Percentiles rank a stretch among this genome's conserved stretches.
phyloP scores from a whole-genome alignment of 2,888 invertebrate genomes.

The Troglohyphantes excavatus region DNA sequence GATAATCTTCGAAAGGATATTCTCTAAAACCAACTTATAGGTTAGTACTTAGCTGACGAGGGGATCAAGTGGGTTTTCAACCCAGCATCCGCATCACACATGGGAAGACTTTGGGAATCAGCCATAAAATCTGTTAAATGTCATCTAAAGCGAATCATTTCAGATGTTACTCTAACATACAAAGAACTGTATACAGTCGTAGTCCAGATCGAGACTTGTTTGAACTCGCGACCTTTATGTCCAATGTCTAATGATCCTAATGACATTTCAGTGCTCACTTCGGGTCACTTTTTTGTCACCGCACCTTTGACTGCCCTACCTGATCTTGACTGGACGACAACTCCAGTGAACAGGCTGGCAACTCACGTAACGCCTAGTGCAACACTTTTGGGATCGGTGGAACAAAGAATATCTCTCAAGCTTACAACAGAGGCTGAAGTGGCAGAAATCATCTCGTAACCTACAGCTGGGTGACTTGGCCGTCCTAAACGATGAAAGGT shows the following conservation, averaged over 20 bases:
- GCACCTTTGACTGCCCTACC: neutral
- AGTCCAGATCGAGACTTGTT: too few species aligned
- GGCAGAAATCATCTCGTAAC: neutral
- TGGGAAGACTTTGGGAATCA: constrained; percentile 15
- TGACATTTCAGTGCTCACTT: neutral
- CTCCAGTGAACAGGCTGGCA: neutral
- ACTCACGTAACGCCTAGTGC: neutral
- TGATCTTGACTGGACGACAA: neutral
- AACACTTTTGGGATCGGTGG: constrained; percentile 8
- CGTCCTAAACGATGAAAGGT: neutral
- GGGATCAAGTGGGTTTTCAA: constrained; percentile 24
- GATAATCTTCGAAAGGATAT: neutral
- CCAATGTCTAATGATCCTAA: neutral
- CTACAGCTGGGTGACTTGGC: neutral
- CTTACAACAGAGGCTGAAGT: neutral
- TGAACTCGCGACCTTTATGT: neutral
- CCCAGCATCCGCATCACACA: neutral
- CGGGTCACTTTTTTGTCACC: neutral
- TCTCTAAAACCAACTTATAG: neutral
- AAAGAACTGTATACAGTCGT: too few species aligned
- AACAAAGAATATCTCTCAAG: neutral
- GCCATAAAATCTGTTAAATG: too few species aligned
- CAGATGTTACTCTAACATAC: too few species aligned
- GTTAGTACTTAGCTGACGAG: neutral
- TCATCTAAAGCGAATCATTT: neutral